Base-by-base conservation (phyloP, 2,888 invertebrate species). In the Thereva unica region DNA sequence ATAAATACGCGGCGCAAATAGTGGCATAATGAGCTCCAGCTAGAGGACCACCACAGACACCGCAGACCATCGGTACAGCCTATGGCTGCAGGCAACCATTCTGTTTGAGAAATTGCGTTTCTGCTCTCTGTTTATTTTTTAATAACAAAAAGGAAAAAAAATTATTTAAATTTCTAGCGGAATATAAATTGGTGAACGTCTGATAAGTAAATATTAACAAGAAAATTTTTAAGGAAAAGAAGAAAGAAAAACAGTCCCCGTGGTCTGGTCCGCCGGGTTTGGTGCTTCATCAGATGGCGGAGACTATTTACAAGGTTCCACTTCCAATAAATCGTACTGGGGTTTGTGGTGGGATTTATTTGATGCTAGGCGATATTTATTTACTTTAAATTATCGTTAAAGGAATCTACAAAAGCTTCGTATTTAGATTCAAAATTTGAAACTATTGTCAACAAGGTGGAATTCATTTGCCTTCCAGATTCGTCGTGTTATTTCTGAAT, bases 1-100 rank as follows among this genome's bases (percentile, higher is more conserved):
- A 69, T 69, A 66, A 69, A 69, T 67, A 69, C 55, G 54, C 47
- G 53, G 64, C 38, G 64, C 64, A 64, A 69, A 69, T 53, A 66
- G 68, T 68, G 68, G 63, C 65, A 61, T 64, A 68, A 68, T 68
- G 66, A 68, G 68, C 54, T 57, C 64, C 53, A 64, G 53, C 52
- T 64, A 64, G 53, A 56, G 38, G 64, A 64, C 23, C 42, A 44
- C 44, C 52, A 53, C 53, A 34, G 64, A 8, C 10, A 56, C 6
- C 41, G 55, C 53, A 38, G 40, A 9, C 53, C 8, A 2, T 34
- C 34, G 35, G 34, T 35, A n/a, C 53, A 10, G 52, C n/a, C 47
- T 47, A 50, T 40, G 23, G 53, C 53, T 53, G 53, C 53, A 53
- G 53, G 50, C 41, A 50, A 40, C 49, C 61, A 10, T 41, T 23